phyloP scores from a whole-genome alignment of 2,888 invertebrate species.

The Lysandra coridon region DNA sequence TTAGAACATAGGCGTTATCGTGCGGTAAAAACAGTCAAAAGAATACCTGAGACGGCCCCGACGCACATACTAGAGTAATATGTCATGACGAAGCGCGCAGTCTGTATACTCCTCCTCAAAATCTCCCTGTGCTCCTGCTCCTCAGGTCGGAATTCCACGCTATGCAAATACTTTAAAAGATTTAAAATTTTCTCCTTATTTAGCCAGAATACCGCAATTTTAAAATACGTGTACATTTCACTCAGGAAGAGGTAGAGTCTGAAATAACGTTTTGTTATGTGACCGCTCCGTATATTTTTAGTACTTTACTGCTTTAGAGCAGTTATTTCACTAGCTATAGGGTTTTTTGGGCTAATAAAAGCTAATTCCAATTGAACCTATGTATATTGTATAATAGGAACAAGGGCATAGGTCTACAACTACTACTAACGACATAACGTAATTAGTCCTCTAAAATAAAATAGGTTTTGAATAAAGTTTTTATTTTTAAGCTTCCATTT shows the following conservation, averaged over 20 bases:
- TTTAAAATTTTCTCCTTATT: constrained; percentile 65
- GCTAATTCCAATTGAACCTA: background rate
- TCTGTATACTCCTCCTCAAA: constrained; percentile 62
- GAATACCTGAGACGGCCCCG: constrained; percentile 69
- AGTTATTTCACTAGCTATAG: background rate
- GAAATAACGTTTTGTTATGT: constrained; percentile 44
- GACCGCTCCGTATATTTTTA: background rate
- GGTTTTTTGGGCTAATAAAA: background rate
- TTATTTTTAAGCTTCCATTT: too few relatives aligned
- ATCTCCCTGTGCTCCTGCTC: constrained; percentile 65
- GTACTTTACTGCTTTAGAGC: background rate
- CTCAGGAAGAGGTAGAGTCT: constrained; percentile 74
- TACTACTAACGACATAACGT: too few relatives aligned
- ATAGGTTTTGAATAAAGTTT: too few relatives aligned
- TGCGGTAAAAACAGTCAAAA: background rate
- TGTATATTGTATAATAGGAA: background rate
- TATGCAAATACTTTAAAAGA: constrained; percentile 63
- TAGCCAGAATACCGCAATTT: constrained; percentile 70
- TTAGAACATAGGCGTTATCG: background rate
- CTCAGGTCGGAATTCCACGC: constrained; percentile 65
- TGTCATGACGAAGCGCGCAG: constrained; percentile 69
- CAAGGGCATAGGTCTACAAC: background rate
- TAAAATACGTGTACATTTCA: constrained; percentile 76
- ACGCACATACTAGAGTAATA: constrained; percentile 72
- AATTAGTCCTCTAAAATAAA: too few relatives aligned